Evolutionary conservation across 2,797 vertebrate genomes (phyloP), one percentile per base, ranked within the genome.

Genomic region (Babyrousa celebensis): DNA sequence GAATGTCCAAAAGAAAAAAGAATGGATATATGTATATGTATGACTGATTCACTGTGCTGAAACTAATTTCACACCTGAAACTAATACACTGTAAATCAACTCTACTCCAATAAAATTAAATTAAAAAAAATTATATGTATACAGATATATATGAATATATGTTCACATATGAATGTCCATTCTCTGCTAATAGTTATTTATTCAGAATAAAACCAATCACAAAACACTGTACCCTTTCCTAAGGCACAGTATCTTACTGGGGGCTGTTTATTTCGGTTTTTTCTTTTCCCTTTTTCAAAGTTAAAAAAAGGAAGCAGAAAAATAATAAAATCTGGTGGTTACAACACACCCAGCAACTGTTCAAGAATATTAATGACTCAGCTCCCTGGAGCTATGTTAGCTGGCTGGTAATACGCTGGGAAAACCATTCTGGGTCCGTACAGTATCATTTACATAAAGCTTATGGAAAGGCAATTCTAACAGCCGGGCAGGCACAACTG

Each of bases 151-250:
- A 48, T 48, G 43, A 48, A 48, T 48, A 48, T 10, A 48, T 48
- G 9, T 48, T 48, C 43, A 48, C 6, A 48, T 48, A 48, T 48
- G 60, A 75, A 58, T 32, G 10, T 68, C 62, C 54, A 85, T 62
- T 54, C 40, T 86, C 67, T 70, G 75, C 80, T 54, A 75, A 15
- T 86, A 60, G 75, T 27, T 91, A 74, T 27, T 89, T 43, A 72
- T 62, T 86, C 20, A 94, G 78, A 85, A 67, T n/a, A 84, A 89
- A 97, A 89, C 20, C 56, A 65, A 65, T 40, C 40, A 92, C 21
- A 85, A 74, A 82, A 83, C 27, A 48, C 15, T 32, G 25, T 72
- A 78, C 74, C 20, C 80, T 91, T 63, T 68, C 79, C 75, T 77
- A 63, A 95, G 29, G n/a, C 78, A 48, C 43, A 7, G 43, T 48